Percentiles rank a stretch among this genome's conserved stretches.
Evolutionary conservation across 2,888 invertebrate genomes (phyloP).

Genomic region (Melipona beecheii): DNA sequence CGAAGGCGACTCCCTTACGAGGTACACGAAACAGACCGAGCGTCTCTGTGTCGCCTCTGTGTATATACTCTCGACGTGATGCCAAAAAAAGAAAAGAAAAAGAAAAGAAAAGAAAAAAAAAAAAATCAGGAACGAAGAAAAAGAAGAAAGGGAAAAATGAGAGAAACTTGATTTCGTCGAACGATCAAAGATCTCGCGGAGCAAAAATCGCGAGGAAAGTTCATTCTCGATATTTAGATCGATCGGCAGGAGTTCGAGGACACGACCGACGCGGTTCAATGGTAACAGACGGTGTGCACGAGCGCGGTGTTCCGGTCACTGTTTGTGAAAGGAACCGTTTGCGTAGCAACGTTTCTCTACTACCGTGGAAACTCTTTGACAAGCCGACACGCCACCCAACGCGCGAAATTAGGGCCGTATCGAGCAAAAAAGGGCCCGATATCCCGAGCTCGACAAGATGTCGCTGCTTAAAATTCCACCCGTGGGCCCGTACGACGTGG

Average conservation of each 20-base stretch:
- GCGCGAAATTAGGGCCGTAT: conserved; percentile 79
- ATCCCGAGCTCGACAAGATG: conserved; percentile 73
- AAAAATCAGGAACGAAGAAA: neutral
- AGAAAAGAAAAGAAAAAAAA: neutral
- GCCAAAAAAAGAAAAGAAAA: neutral
- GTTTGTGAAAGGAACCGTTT: conserved; percentile 50
- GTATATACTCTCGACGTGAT: neutral
- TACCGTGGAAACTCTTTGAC: conserved; percentile 73
- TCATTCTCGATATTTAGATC: conserved; percentile 31
- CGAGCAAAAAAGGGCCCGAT: conserved; percentile 75
- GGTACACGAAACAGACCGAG: conserved; percentile 4
- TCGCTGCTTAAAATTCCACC: conserved; percentile 80
- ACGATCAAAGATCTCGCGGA: conserved; percentile 27
- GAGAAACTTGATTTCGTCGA: neutral
- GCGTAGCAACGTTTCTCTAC: conserved; percentile 47
- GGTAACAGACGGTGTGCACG: conserved; percentile 32
- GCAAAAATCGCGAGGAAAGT: conserved; percentile 26
- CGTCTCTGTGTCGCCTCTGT: neutral
- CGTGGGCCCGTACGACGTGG: conserved; percentile 72
- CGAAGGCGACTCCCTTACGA: conserved; percentile 55
- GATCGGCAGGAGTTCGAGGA: conserved; percentile 45
- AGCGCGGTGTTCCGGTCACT: conserved; percentile 56
- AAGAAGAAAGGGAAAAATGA: neutral
- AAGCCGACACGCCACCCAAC: conserved; percentile 80
- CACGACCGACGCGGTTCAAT: conserved; percentile 47